Conservation (phyloP, 2,888 invertebrate species). For the Athetis lepigone region DNA sequence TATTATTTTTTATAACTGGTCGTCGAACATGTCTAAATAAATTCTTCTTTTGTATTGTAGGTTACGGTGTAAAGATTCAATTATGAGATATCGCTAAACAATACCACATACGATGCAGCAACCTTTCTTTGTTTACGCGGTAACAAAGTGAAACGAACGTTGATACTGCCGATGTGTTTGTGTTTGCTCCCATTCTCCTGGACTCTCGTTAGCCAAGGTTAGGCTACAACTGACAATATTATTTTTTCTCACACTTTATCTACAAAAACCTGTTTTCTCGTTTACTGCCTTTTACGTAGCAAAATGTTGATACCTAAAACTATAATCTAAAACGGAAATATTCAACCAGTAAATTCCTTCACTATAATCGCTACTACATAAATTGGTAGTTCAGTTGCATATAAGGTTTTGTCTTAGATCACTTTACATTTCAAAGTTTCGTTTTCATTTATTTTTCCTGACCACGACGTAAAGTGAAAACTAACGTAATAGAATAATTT, state of each 20-base stretch:
- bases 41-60: constrained; percentile 72
- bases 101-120: constrained; percentile 80
- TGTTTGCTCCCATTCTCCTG: constrained; percentile 73
- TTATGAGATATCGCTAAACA: constrained; percentile 85
- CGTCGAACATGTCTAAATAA: constrained; percentile 63
- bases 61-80: constrained; percentile 84
- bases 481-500: not conserved
- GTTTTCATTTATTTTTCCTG: constrained; percentile 21
- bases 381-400: constrained; percentile 32
- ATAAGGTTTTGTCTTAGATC: constrained; percentile 39
- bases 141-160: constrained; percentile 75
- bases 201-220: constrained; percentile 63
- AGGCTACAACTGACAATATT: constrained; percentile 38
- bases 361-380: constrained; percentile 26
- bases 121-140: constrained; percentile 82
- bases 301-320: constrained; percentile 15
- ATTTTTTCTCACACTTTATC: constrained; percentile 39
- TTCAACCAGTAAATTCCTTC: constrained; percentile 35
- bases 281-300: constrained; percentile 31
- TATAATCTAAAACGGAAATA: constrained; percentile 31
- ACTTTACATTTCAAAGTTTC: constrained; percentile 39
- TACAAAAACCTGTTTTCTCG: constrained; percentile 45
- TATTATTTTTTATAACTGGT: constrained; percentile 58
- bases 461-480: constrained; percentile 20
- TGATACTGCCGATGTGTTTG: constrained; percentile 72